phyloP scores from a whole-genome alignment of 1,140 invertebrate species.

The Cryptotermes secundus region DNA sequence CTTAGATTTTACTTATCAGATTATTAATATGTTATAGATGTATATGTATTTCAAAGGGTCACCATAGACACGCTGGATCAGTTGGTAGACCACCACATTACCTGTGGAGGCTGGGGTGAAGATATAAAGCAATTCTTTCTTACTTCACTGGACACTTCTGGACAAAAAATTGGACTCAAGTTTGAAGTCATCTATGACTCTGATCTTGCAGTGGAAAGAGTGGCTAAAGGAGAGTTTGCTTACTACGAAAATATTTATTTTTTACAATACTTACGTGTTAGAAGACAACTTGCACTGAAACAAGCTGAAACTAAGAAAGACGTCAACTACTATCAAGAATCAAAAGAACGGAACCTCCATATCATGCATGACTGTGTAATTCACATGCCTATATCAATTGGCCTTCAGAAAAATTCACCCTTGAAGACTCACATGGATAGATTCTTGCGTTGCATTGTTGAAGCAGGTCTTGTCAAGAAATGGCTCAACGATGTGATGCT shows the following conservation, averaged over 20 bases:
- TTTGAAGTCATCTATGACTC: slow-evolving; percentile 60
- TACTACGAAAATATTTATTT: slow-evolving; percentile 80
- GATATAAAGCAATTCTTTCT: slow-evolving; percentile 69
- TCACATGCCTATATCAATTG: slow-evolving; percentile 75
- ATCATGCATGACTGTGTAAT: slow-evolving; percentile 79
- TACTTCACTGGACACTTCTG: slow-evolving; percentile 62
- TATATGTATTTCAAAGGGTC: slow-evolving; percentile 51
- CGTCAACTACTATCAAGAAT: neutral
- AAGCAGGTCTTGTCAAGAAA: slow-evolving; percentile 70
- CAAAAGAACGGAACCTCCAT: slow-evolving; percentile 54
- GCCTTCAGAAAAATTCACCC: slow-evolving; percentile 77
- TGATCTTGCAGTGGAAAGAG: slow-evolving; percentile 47
- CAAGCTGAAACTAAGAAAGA: neutral
- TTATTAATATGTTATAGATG: too few relatives aligned
- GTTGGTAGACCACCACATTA: slow-evolving; percentile 60
- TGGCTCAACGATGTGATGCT: slow-evolving; percentile 75
- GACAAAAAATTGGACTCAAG: slow-evolving; percentile 63
- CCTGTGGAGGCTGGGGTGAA: slow-evolving; percentile 66
- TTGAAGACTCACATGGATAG: slow-evolving; percentile 68
- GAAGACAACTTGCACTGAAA: neutral
- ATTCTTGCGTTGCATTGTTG: slow-evolving; percentile 45
- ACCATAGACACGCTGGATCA: slow-evolving; percentile 74
- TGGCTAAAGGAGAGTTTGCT: slow-evolving; percentile 67
- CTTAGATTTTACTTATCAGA: too few relatives aligned
- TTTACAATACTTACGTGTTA: slow-evolving; percentile 53